These are phyloP conservation scores for Yoshiicerus persimilis DNA, from an alignment of 1,140 invertebrate species.

Conservation along the genomic window DNA sequence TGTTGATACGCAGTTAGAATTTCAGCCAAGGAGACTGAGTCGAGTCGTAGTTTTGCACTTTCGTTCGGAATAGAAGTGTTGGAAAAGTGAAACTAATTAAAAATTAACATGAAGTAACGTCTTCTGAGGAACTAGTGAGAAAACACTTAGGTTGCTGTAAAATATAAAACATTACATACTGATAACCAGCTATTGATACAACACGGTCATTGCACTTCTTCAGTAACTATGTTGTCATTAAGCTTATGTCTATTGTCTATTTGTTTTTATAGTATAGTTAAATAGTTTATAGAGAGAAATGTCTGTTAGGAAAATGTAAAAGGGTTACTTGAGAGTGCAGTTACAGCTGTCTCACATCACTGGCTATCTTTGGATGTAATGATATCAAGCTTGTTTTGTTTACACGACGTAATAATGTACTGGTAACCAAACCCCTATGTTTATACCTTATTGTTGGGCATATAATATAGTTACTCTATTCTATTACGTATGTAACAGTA, in stretches of 20 bases:
- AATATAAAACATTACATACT: too few species aligned
- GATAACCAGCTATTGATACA: not conserved
- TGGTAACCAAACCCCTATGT: not conserved
- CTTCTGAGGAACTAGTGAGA: not conserved
- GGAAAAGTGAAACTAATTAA: not conserved
- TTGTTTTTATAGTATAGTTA: too few species aligned
- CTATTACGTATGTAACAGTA: not conserved
- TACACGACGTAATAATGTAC: not conserved
- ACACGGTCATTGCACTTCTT: not conserved
- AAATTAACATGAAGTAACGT: not conserved
- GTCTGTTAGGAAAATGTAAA: not conserved
- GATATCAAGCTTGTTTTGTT: not conserved
- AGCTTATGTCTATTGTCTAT: not conserved
- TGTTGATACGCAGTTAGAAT: too few species aligned
- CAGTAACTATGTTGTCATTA: not conserved
- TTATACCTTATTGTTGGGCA: not conserved
- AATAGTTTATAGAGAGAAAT: not conserved
- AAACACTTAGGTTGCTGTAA: not conserved
- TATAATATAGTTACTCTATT: not conserved
- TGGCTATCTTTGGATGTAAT: not conserved
- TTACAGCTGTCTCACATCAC: not conserved
- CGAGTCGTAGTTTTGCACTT: not conserved
- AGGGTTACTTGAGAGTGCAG: too few species aligned
- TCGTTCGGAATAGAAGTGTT: not conserved
- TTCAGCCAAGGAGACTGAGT: not conserved